Evolutionary conservation across 2,113 vertebrate genomes (phyloP).

Genomic region (Labrus mixtus): DNA sequence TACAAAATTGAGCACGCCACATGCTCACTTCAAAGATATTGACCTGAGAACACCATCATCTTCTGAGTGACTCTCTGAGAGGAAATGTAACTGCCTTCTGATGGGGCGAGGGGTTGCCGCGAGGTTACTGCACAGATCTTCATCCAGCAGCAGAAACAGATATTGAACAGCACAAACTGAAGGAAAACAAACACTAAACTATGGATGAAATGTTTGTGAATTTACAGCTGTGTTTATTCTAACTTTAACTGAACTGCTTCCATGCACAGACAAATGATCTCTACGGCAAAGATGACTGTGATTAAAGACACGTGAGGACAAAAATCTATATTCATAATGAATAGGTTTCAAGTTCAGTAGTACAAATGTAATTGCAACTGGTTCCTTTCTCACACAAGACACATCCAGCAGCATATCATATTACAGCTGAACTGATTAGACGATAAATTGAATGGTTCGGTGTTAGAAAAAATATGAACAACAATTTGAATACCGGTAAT

Average conservation of each 20-base stretch:
- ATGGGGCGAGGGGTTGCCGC: slow-evolving; percentile 26
- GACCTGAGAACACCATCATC: slow-evolving; percentile 63
- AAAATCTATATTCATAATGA: background rate
- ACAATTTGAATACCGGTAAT: background rate
- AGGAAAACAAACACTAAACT: background rate
- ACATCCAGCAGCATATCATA: background rate
- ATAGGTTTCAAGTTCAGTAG: background rate
- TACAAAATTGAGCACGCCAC: slow-evolving; percentile 71
- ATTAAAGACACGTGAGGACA: background rate
- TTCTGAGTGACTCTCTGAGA: slow-evolving; percentile 50
- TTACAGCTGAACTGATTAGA: background rate
- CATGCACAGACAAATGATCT: background rate
- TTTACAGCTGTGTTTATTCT: background rate
- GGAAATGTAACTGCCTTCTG: slow-evolving; percentile 37
- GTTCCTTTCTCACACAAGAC: slow-evolving; percentile 1
- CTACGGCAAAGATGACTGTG: background rate
- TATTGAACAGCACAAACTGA: background rate
- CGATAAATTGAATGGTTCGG: background rate
- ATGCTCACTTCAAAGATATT: slow-evolving; percentile 67
- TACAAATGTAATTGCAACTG: background rate
- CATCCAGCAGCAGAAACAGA: slow-evolving; percentile 16
- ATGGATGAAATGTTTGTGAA: background rate
- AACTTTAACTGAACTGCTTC: background rate
- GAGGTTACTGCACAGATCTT: slow-evolving; percentile 24
- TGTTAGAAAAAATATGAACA: background rate